Evolutionary conservation across 2,797 vertebrate species (phyloP).

Genomic region (Protosalanx chinensis): DNA sequence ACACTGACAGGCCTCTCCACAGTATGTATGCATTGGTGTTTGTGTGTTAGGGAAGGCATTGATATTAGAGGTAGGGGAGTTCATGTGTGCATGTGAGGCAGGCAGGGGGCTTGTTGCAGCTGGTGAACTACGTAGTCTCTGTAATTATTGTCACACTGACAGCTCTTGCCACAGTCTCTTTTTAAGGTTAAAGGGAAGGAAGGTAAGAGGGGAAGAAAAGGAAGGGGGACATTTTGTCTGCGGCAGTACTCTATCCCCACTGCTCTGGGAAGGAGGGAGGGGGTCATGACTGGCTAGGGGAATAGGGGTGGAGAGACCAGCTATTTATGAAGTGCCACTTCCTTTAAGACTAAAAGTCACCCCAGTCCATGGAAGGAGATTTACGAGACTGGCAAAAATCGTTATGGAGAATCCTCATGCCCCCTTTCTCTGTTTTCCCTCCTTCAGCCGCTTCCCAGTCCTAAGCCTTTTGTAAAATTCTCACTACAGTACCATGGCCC

Average conservation of each 20-base stretch:
- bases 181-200: constrained; percentile 58
- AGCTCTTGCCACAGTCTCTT: constrained; percentile 63
- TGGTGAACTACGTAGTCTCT: constrained; percentile 59
- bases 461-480: background rate
- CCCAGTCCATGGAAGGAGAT: constrained; percentile 7
- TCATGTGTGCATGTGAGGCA: constrained; percentile 16
- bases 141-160: constrained; percentile 68
- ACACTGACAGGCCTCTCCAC: constrained; percentile 61
- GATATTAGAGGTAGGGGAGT: background rate
- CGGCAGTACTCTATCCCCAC: constrained; percentile 17
- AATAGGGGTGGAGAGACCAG: constrained; percentile 29
- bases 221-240: constrained; percentile 52
- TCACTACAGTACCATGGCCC: constrained; percentile 11
- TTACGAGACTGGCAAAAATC: constrained; percentile 24
- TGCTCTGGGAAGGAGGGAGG: constrained; percentile 12
- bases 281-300: constrained; percentile 18
- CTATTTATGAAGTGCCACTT: constrained; percentile 32
- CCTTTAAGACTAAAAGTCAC: constrained; percentile 31
- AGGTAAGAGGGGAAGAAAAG: constrained; percentile 3
- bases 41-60: background rate
- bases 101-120: constrained; percentile 47
- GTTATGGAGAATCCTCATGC: constrained; percentile 15
- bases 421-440: constrained; percentile 3
- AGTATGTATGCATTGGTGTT: background rate
- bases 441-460: constrained; percentile 18